Base-by-base conservation (phyloP, 2,797 vertebrate genomes). In the Bovichtus diacanthus region DNA sequence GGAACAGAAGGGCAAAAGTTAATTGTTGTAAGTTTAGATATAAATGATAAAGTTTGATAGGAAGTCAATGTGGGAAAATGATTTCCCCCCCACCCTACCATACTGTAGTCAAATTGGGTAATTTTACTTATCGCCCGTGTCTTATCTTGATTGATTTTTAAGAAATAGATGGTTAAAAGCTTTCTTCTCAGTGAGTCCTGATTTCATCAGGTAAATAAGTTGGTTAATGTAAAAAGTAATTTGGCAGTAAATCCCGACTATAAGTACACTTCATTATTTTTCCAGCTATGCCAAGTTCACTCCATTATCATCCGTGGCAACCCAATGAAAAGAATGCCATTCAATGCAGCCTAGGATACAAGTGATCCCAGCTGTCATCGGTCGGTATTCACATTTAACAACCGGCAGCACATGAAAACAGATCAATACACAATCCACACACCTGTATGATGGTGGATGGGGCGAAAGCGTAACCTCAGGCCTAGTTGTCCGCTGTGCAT, bases 401-500 rank as follows among this genome's bases (percentile, higher is more conserved):
- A 74, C 50, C 21, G 10, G 71, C 56, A 74, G 68, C 65, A 81
- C 61, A 82, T 85, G 61, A 82, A 78, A 83, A 74, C 72, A 81
- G 83, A 88, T 91, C 88, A 44, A 91, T 92, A 74, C 1, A 2
- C 36, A 60, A n/a, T 43, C 64, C 15, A 64, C 60, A 69, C 75
- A 78, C 70, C 66, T 62, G 80, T 21, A 21, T 47, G 73, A 76
- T 2, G 4, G 27, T 6, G 12, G 64, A 56, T 7, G 64, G 63
- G 72, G 81, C 78, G 80, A 87, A 86, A 76, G 54, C 12, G 6
- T 65, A 60, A 82, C 75, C 87, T 78, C 53, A 78, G 77, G 65
- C 76, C 83, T 66, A 0, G 49, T 72, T 85, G 73, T 79, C 74
- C 82, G 70, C 53, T 41, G 36, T 9, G 51, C 59, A 60, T 83